Evolutionary conservation across 2,797 vertebrate species (phyloP), one percentile per base, ranked within the genome.

Genomic region (Lagocephalus sceleratus): DNA sequence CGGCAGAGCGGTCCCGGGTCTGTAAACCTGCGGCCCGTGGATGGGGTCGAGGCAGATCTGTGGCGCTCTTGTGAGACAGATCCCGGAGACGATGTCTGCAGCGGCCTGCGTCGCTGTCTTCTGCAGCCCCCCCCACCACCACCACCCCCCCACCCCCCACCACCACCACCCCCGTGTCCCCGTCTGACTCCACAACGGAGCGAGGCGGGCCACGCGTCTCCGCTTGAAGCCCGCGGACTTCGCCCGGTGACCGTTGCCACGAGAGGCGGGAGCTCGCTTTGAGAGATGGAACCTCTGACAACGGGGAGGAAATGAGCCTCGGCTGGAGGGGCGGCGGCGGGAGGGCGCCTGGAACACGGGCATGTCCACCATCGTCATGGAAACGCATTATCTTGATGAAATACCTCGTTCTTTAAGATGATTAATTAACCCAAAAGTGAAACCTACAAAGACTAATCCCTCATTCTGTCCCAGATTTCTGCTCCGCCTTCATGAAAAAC

Each of bases 21-120:
- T 29, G 39, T 14, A 10, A 14, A 35, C 12, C 2, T 10, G 3
- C 8, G 23, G 40, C 10, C 19, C 25, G 35, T 40, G 43, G 16
- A 63, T 72, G 7, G 3, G 3, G 15, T 17, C 6, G 16, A 41
- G 15, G 51, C 19, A 51, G 56, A 57, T 55, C 21, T 55, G 21
- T 63, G 61, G 48, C 38, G 49, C 26, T 54, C 58, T n/a, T 75
- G 43, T 78, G 68, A 78, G 58, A 74, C 77, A 71, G 16, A 61
- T 67, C 45, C 63, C 60, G 54, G 32, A 12, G 53, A 61, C 35
- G 19, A 54, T 64, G 63, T 60, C 58, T 16, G 9, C 59, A 57
- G 54, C 32, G 45, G 49, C 52, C 46, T 66, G 48, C 55, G 52
- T 47, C 45, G 38, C 71, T 48, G 22, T 57, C 43, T 63, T 54